A percentile compares a stretch with the other conserved stretches of the same genome.
phyloP scores from a whole-genome alignment of 2,888 invertebrate genomes.

The Thereva nobilitata region DNA sequence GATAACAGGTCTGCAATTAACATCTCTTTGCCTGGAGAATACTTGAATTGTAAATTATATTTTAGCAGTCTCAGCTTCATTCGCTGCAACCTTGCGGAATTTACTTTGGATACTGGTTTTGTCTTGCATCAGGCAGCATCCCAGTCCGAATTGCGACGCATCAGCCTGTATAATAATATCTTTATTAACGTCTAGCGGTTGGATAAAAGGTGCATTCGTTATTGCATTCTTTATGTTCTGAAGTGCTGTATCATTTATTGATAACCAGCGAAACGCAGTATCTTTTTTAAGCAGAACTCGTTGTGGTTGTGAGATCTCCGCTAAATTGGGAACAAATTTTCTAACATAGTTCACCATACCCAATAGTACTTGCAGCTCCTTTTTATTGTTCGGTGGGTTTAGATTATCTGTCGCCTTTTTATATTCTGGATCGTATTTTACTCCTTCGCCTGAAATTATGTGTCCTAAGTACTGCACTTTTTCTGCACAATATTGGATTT shows the following conservation, averaged over 20 bases:
- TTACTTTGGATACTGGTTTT: conserved; percentile 1
- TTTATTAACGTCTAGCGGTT: background rate
- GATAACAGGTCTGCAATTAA: no score
- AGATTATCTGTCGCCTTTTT: background rate
- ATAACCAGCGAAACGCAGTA: conserved; percentile 6
- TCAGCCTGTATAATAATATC: conserved; percentile 6
- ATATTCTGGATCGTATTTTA: no score
- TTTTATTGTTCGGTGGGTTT: conserved; percentile 4
- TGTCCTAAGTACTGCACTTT: no score
- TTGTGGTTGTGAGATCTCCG: conserved; percentile 18
- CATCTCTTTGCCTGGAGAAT: no score
- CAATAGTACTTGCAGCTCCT: conserved; percentile 32
- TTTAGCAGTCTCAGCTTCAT: no score
- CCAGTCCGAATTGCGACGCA: conserved; percentile 12
- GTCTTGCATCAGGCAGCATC: conserved; percentile 17
- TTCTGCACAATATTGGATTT: no score
- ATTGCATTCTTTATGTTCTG: conserved; percentile 1
- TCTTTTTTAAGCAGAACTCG: conserved; percentile 32
- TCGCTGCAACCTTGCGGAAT: no score
- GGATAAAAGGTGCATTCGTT: conserved; percentile 1
- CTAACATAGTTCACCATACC: conserved; percentile 35
- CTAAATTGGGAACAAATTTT: conserved; percentile 30
- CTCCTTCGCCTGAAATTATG: no score
- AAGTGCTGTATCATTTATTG: conserved; percentile 5
- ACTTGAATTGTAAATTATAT: no score